Evolutionary conservation across 1,140 invertebrate genomes (phyloP), one percentile per base, ranked within the genome.

Genomic region (Leptinotarsa undecemlineata): DNA sequence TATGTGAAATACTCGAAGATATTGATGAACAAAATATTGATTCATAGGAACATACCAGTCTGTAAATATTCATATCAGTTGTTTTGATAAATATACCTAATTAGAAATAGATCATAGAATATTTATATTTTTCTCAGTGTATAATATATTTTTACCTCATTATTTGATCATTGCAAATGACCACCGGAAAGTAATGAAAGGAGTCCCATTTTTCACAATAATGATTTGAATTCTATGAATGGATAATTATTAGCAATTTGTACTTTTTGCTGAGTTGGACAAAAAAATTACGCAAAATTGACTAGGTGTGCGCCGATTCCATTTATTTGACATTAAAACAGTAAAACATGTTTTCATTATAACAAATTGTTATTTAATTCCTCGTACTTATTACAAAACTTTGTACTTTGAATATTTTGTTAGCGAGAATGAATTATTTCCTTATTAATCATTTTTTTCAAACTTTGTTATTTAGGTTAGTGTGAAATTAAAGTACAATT

Each of bases 341-440:
- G 63, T 64, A 23, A 15, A 19, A 64, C 63, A 64, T 64, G 63
- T 64, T 64, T 64, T 48, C 20, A 68, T 48, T 47, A 68, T 68
- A 68, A 68, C 19, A 68, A 33, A 68, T 68, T 68, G 67, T 68
- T 68, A 68, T 68, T 68, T 20, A 68, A 68, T 68, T 68, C 42
- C 17, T 64, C 20, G 26, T 64, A 48, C n/a, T 48, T 17, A 17
- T 68, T 68, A 68, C 67, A 68, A 68, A 68, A 68, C 67, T 48
- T 48, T 68, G 67, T 19, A 68, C 67, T 68, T 68, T 68, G 67
- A 68, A 68, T 48, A 68, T 68, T 68, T 68, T 68, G 26, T 33
- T 68, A 47, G 17, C 26, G 26, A 68, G 67, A 68, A 68, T 48
- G 42, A 68, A 47, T 47, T 68, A 68, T 68, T 68, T 68, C 26